phyloP scores from a whole-genome alignment of 1,140 invertebrate genomes.

The Lepidurus arcticus region DNA sequence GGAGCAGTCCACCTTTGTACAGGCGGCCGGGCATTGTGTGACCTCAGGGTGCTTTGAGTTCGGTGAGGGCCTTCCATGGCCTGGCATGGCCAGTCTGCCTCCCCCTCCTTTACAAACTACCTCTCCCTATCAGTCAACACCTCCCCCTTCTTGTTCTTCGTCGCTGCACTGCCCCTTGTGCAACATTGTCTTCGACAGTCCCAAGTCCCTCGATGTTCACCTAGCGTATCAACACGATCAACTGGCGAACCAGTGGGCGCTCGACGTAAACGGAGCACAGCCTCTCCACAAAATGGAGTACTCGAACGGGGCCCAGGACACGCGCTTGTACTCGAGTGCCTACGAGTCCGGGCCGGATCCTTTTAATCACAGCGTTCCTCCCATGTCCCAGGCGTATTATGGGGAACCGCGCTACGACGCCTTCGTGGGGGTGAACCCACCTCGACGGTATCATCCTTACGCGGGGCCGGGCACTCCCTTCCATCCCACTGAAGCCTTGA shows the following conservation, averaged over 20 bases:
- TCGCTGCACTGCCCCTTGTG: conserved; percentile 59
- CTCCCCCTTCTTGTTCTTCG: conserved; percentile 31
- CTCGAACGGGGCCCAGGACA: conserved; percentile 36
- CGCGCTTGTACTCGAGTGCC: conserved; percentile 35
- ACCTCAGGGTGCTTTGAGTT: conserved; percentile 2
- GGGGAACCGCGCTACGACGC: conserved; percentile 34
- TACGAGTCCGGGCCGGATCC: conserved; percentile 30
- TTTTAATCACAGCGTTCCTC: conserved; percentile 3
- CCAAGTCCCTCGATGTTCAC: conserved; percentile 68
- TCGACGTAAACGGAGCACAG: conserved; percentile 44
- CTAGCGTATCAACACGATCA: conserved; percentile 71
- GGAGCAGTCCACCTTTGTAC: background rate
- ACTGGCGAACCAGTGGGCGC: conserved; percentile 66
- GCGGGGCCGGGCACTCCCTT: background rate
- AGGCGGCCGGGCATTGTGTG: conserved; percentile 5
- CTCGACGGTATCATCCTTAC: conserved; percentile 46
- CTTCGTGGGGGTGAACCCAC: conserved; percentile 33
- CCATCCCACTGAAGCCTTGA: conserved; percentile 13
- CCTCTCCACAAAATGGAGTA: conserved; percentile 36
- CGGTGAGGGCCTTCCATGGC: conserved; percentile 28
- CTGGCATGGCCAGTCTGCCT: conserved; percentile 33
- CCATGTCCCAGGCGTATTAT: conserved; percentile 58
- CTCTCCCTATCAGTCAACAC: conserved; percentile 21
- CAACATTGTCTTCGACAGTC: conserved; percentile 63
- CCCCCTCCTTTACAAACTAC: conserved; percentile 33